These are phyloP conservation scores for Nasua narica DNA, from an alignment of 2,797 vertebrate genomes.

Conservation along the genomic window DNA sequence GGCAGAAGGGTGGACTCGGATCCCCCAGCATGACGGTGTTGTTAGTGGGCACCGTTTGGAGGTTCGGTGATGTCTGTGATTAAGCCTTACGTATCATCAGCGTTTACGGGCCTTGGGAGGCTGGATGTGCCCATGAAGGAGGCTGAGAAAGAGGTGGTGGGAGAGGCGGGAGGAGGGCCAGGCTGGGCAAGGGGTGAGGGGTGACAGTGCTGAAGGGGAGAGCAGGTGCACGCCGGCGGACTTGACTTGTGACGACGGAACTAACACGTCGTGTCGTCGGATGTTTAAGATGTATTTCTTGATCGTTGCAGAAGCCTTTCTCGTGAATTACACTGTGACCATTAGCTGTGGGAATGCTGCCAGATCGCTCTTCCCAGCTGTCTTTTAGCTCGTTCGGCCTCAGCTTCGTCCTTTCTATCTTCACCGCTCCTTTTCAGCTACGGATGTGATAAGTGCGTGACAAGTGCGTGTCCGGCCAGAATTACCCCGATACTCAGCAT, in stretches of 20 bases:
- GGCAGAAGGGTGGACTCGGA: background rate
- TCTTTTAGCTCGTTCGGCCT: background rate
- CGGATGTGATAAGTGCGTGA: accelerated
- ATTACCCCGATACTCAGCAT: background rate
- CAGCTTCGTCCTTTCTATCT: accelerated
- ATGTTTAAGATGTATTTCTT: background rate
- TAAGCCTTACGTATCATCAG: background rate
- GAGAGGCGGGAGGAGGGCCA: background rate
- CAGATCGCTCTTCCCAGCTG: background rate
- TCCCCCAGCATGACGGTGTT: background rate
- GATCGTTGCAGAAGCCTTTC: too few species aligned
- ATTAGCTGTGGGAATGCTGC: background rate
- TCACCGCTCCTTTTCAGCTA: background rate
- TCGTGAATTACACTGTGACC: background rate
- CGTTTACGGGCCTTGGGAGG: background rate
- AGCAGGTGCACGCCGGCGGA: accelerated
- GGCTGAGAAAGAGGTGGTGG: background rate
- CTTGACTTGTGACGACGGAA: background rate
- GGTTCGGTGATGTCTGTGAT: background rate
- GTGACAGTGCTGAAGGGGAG: background rate
- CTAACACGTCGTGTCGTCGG: background rate
- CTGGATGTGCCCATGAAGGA: background rate
- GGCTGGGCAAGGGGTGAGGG: background rate
- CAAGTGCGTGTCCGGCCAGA: background rate
- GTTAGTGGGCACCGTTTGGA: background rate